A percentile compares a stretch with the other conserved stretches of the same genome.
Conservation (phyloP, 2,113 vertebrate genomes). For the Psilopsiagon aurifrons region DNA sequence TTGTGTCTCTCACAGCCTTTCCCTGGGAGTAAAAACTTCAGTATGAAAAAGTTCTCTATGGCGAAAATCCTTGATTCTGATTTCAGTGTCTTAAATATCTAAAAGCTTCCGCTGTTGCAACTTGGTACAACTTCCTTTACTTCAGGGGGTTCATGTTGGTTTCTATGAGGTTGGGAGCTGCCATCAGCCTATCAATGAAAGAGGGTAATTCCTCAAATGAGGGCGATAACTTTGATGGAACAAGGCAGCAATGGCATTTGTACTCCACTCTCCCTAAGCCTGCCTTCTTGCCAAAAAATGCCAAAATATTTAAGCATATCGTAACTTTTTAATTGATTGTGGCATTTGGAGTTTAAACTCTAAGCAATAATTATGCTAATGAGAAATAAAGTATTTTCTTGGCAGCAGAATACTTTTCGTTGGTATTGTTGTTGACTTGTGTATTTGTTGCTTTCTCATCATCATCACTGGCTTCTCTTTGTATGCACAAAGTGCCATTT, state of each 20-base stretch:
- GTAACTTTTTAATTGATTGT: conserved; percentile 29
- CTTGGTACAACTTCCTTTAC: neutral
- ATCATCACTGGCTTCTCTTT: neutral
- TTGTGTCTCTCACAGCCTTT: neutral
- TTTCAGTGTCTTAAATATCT: neutral
- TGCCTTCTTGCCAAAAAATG: neutral
- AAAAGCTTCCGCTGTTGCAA: neutral
- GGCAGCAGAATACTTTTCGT: conserved; percentile 27
- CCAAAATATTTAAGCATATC: conserved; percentile 45
- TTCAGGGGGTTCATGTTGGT: accelerated
- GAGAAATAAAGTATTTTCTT: conserved; percentile 54
- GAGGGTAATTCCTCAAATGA: neutral
- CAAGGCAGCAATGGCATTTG: accelerated
- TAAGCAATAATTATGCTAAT: conserved; percentile 60
- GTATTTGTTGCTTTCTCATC: conserved; percentile 44
- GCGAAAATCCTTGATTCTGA: neutral
- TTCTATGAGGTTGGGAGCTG: neutral
- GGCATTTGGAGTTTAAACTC: conserved; percentile 27
- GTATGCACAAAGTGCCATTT: conserved; percentile 4
- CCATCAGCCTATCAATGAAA: neutral
- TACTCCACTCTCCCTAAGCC: neutral
- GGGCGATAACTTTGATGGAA: neutral
- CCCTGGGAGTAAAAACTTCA: neutral
- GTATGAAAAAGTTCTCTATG: neutral
- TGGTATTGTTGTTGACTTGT: conserved; percentile 49